Percentiles rank a stretch among this genome's conserved stretches.
Conservation (phyloP, 2,113 vertebrate genomes). For the human region DNA sequence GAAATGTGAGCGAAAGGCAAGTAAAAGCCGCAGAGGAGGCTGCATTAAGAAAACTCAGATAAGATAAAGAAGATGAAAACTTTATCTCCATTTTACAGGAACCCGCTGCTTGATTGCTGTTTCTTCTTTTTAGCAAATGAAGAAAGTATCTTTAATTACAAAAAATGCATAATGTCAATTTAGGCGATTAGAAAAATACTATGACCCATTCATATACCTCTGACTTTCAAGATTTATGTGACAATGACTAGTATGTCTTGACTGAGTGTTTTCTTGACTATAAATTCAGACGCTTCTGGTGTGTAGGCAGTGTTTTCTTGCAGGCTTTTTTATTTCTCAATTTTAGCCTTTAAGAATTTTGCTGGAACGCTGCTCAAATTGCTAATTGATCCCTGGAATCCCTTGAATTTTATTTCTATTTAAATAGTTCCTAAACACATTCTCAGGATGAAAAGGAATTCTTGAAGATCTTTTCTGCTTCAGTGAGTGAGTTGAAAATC, state of each 20-base stretch:
- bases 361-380: background rate
- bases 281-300: background rate
- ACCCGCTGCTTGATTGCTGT: background rate
- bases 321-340: background rate
- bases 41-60: slow-evolving; percentile 56
- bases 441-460: background rate
- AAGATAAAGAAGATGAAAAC: slow-evolving; percentile 81
- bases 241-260: background rate
- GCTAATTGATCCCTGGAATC: background rate
- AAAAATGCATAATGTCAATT: background rate
- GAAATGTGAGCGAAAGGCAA: slow-evolving; percentile 71
- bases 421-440: slow-evolving; percentile 8
- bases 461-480: slow-evolving; percentile 3
- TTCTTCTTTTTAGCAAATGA: slow-evolving; percentile 24
- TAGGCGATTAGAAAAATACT: background rate
- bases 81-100: slow-evolving; percentile 75
- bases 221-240: background rate
- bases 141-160: slow-evolving; percentile 22
- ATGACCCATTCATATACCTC: background rate
- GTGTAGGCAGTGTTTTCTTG: background rate
- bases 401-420: slow-evolving; percentile 5
- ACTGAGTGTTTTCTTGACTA: slow-evolving; percentile 16
- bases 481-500: slow-evolving; percentile 24
- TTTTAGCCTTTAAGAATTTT: slow-evolving; percentile 25
- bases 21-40: slow-evolving; percentile 63